A percentile compares a stretch with the other conserved stretches of the same genome.
Evolutionary conservation across 2,888 invertebrate species (phyloP).

Genomic region (Exephanes ischioxanthus): DNA sequence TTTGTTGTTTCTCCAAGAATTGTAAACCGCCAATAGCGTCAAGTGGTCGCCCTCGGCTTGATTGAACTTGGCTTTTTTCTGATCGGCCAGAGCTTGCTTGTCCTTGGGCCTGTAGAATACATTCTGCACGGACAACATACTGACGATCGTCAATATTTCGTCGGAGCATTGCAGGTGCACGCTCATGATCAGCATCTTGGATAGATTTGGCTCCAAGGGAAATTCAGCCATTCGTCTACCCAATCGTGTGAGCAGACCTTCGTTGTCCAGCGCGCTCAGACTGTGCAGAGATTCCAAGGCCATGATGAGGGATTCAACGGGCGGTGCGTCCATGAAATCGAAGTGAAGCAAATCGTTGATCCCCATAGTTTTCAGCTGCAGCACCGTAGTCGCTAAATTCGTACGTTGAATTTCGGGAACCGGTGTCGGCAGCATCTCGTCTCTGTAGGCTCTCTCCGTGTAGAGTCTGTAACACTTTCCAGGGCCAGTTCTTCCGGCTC

Average conservation of each 20-base stretch:
- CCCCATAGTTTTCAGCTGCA: constrained; percentile 99
- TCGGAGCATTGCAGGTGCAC: constrained; percentile 99
- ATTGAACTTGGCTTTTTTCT: constrained; percentile 99
- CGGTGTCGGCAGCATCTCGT: constrained; percentile 99
- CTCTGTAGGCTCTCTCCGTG: constrained; percentile 98
- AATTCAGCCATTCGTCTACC: constrained; percentile 99
- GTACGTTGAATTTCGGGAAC: constrained; percentile 99
- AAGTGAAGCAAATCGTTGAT: constrained; percentile 99
- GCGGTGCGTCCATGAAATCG: constrained; percentile 99
- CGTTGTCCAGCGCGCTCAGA: constrained; percentile 97
- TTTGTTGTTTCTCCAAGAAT: constrained; percentile 99
- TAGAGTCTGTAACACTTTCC: constrained; percentile 99
- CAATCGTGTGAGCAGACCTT: constrained; percentile 93
- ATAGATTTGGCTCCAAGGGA: constrained; percentile 98
- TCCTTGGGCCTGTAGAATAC: constrained; percentile 98
- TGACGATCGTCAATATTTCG: constrained; percentile 98
- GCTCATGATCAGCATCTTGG: constrained; percentile 99
- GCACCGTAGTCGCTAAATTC: constrained; percentile 97
- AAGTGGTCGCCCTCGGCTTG: constrained; percentile 99
- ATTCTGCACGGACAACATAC: constrained; percentile 99
- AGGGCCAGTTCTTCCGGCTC: constrained; percentile 99
- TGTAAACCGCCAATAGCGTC: constrained; percentile 98
- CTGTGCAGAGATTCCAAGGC: constrained; percentile 99
- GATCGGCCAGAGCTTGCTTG: constrained; percentile 98
- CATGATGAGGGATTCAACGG: constrained; percentile 98